Base-by-base conservation (phyloP, 2,113 vertebrate genomes). In the Colinus virginianus region DNA sequence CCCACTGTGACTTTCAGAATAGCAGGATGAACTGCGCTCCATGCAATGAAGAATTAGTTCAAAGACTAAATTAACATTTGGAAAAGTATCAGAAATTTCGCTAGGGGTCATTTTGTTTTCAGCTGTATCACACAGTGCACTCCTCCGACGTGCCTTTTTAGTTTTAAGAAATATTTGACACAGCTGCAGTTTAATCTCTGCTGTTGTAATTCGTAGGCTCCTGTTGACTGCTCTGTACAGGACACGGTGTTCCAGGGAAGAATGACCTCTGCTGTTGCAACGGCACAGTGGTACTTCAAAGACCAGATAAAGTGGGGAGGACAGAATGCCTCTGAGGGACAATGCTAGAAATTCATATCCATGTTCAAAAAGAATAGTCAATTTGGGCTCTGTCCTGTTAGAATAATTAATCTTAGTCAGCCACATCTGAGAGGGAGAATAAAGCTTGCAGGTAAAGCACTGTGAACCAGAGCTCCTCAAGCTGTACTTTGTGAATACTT, bases 321-420 rank as follows among this genome's bases (percentile, higher is more conserved):
- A 42, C 62, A 86, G 74, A 61, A 88, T 90, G 78, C 84, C 83
- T 95, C 93, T n/a, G 59, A 96, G 88, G 51, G 83, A 14, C 55
- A 88, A 93, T 77, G 77, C 86, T 62, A 79, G 78, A 45, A 84
- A 91, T 86, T 88, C 45, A 1, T 66, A 85, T 70, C 55, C 78
- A 9, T 45, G 62, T 87, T 96, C 42, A 91, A 68, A 90, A 94
- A 84, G 87, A 93, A 86, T 78, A 80, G 68, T 46, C 76, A 63
- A 3, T 67, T 94, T 75, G 34, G 18, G 40, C 81, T 87, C 71
- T 85, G 68, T 79, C 82, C 40, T 91, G 23, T 90, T 88, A 58
- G 69, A 83, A 85, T 85, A 84, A 83, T 84, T 92, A 80, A 74
- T 95, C 61, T 76, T 48, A 42, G 58, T 75, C 80, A 82, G 81